These are phyloP conservation scores for Spisula solida DNA, from an alignment of 2,888 invertebrate species.

Conservation along the genomic window DNA sequence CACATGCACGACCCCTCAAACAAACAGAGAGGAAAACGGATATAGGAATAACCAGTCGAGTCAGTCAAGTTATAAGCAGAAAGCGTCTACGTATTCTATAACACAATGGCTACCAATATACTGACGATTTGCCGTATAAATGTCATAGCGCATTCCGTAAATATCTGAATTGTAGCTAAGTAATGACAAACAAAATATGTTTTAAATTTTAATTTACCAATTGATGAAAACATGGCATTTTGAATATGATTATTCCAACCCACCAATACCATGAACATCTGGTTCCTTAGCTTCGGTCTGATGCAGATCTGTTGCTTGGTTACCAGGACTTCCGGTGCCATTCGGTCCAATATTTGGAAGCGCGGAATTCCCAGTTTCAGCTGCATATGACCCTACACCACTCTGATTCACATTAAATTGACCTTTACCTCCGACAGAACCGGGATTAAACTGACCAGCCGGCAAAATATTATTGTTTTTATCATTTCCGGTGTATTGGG, in stretches of 20 bases:
- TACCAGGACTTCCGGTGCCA: conserved; percentile 17
- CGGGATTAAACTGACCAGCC: neutral
- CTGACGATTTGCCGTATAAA: too few species aligned
- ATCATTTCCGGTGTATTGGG: neutral
- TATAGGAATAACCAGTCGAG: too few species aligned
- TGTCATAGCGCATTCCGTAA: too few species aligned
- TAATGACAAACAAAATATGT: too few species aligned
- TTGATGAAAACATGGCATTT: too few species aligned
- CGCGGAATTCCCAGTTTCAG: conserved; percentile 2
- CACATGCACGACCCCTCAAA: too few species aligned
- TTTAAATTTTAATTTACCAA: too few species aligned
- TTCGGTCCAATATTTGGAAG: conserved; percentile 24
- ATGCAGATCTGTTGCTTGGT: conserved; percentile 32
- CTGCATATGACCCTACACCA: conserved; percentile 6
- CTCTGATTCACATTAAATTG: conserved; percentile 12
- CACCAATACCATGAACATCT: conserved; percentile 52
- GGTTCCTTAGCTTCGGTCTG: conserved; percentile 28
- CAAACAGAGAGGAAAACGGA: too few species aligned
- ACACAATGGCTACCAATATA: too few species aligned
- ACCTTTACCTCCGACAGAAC: conserved; percentile 38
- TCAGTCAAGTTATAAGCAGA: too few species aligned
- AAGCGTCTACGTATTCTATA: too few species aligned
- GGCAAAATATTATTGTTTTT: neutral
- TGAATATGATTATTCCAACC: conserved; percentile 16
- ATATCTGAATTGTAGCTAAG: too few species aligned